Base-by-base conservation (phyloP, 2,797 vertebrate genomes). In the Tenualosa thibaudeaui region DNA sequence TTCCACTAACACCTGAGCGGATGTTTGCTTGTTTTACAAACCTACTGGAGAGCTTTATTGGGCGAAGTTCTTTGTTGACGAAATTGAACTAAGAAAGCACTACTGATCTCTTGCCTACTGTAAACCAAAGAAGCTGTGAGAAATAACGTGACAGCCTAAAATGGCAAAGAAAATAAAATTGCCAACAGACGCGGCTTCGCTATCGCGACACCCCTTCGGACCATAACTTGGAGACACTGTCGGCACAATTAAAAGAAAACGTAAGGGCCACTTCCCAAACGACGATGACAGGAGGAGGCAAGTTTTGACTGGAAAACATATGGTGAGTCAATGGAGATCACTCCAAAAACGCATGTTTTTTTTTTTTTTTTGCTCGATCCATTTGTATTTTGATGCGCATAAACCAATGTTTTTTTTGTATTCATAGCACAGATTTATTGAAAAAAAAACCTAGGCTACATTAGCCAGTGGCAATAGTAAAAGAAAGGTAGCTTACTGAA, bases 241-340 rank as follows among this genome's bases (percentile, higher is more conserved):
- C 43, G 71, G 37, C 19, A n/a, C 71, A 78, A 78, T 43, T 43
- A 78, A 78, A 78, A 78, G 40, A 78, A 19, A 78, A 43, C 37
- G 15, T 6, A 46, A 78, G 71, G 43, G 71, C 37, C 17, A 46
- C 71, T 78, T 40, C 31, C 40, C 13, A 22, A 31, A 40, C 9
- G 37, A 78, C 37, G 71, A 5, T 15, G 65, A 31, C 26, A 78
- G 0, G 5, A 46, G 37, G 71, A 43, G 46, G 37, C 40, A 0
- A 78, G 15, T 78, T 40, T 22, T 78, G 9, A 13, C 40, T 7
- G 37, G 40, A 8, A 78, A 43, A 46, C 19, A 46, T 22, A 15
- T 43, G 71, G 71, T 78, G 37, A 78, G 71, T 78, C 71, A 78
- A 43, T 46, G 7, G 37, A 78, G 26, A 78, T 22, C 15, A 8